Percentiles rank a stretch among this genome's conserved stretches.
Evolutionary conservation across 1,140 invertebrate species (phyloP).

Genomic region (Bathynomus jamesi): DNA sequence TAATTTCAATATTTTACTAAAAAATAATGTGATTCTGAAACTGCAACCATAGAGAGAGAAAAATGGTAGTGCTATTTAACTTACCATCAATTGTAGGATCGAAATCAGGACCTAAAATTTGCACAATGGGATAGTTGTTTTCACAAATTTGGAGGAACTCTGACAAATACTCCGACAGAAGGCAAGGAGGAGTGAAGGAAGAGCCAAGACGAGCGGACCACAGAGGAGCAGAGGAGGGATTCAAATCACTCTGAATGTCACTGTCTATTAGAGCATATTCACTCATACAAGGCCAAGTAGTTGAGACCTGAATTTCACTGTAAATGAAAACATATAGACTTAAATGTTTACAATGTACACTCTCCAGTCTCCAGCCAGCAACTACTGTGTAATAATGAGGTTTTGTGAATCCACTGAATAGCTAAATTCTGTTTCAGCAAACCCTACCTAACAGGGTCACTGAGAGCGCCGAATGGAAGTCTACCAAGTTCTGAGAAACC

Average conservation of each 20-base stretch:
- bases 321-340: too few relatives aligned
- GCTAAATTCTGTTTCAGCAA: too few relatives aligned
- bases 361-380: too few relatives aligned
- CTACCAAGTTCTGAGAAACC: slow-evolving; percentile 51
- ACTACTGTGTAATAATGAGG: too few relatives aligned
- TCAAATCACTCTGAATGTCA: slow-evolving; percentile 75
- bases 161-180: slow-evolving; percentile 44
- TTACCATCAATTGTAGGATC: slow-evolving; percentile 32
- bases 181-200: slow-evolving; percentile 44
- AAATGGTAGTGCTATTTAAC: slow-evolving; percentile 8
- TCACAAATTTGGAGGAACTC: slow-evolving; percentile 43
- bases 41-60: background rate
- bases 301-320: slow-evolving; percentile 66
- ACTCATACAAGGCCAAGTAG: slow-evolving; percentile 77
- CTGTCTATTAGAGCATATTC: slow-evolving; percentile 83
- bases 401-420: too few relatives aligned
- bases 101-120: slow-evolving; percentile 43
- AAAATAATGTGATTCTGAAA: too few relatives aligned
- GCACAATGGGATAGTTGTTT: slow-evolving; percentile 43
- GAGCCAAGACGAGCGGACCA: slow-evolving; percentile 52
- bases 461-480: slow-evolving; percentile 73
- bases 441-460: slow-evolving; percentile 67
- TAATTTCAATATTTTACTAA: too few relatives aligned
- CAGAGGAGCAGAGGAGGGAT: slow-evolving; percentile 71
- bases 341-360: too few relatives aligned